Conservation (phyloP, 2,113 vertebrate species). For the Nibea albiflora region DNA sequence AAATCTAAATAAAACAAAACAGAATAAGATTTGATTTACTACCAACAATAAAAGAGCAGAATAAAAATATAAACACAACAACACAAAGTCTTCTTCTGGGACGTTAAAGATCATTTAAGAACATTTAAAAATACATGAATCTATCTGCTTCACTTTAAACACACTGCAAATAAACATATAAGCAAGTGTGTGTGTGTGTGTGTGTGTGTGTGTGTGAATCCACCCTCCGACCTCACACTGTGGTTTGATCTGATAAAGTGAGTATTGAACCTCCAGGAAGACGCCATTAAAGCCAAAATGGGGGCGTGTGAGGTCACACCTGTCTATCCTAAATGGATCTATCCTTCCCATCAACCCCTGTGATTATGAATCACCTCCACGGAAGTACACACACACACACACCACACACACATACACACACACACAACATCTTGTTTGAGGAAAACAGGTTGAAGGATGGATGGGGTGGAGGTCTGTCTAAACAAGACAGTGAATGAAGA, state of each 20-base stretch:
- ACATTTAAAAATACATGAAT: no score
- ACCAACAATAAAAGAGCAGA: no score
- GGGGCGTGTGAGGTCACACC: conserved; percentile 58
- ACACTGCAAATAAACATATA: neutral
- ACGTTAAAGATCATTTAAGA: neutral
- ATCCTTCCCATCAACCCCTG: conserved; percentile 52
- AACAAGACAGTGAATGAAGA: conserved; percentile 64
- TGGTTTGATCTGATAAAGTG: conserved; percentile 37
- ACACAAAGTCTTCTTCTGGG: neutral
- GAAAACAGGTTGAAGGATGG: conserved; percentile 43
- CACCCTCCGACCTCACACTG: neutral
- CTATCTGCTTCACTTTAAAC: neutral
- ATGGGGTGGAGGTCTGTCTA: conserved; percentile 37
- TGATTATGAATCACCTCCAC: conserved; percentile 57
- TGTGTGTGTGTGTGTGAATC: neutral
- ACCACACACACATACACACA: conserved; percentile 17
- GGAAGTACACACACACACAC: conserved; percentile 24
- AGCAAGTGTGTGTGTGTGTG: neutral
- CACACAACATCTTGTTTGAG: neutral
- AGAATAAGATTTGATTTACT: neutral
- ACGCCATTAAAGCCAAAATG: conserved; percentile 28
- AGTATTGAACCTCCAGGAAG: conserved; percentile 38
- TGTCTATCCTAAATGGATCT: conserved; percentile 60
- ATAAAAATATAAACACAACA: no score
- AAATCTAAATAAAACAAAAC: neutral